These are phyloP conservation scores for Megathymus violae DNA, from an alignment of 1,140 invertebrate species.

Conservation along the genomic window DNA sequence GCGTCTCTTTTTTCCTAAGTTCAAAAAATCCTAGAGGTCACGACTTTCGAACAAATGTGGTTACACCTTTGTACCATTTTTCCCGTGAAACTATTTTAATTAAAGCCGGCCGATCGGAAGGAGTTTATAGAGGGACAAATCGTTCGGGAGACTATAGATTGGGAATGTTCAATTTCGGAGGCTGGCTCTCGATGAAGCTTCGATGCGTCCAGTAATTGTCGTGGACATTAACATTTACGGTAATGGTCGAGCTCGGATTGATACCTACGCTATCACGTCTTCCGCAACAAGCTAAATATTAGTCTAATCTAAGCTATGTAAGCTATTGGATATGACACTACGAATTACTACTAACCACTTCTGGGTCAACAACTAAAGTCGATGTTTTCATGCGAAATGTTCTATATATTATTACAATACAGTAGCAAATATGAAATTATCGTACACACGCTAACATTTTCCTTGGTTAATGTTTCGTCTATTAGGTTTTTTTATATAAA, in stretches of 20 bases:
- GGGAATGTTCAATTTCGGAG: constrained; percentile 71
- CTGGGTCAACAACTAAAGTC: too few species aligned
- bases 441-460: too few species aligned
- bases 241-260: constrained; percentile 74
- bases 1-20: constrained; percentile 36
- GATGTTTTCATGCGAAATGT: too few species aligned
- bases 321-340: too few species aligned
- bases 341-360: too few species aligned
- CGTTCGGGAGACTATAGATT: constrained; percentile 66
- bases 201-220: constrained; percentile 69
- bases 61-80: constrained; percentile 59
- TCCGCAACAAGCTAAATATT: constrained; percentile 55
- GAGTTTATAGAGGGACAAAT: constrained; percentile 73
- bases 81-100: constrained; percentile 79
- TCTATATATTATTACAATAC: too few species aligned
- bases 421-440: too few species aligned
- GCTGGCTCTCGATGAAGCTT: constrained; percentile 63
- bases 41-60: constrained; percentile 32
- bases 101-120: constrained; percentile 68
- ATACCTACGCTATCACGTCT: constrained; percentile 64
- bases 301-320: constrained; percentile 53
- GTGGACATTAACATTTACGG: constrained; percentile 80
- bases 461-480: too few species aligned
- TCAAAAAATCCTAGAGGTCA: constrained; percentile 53
- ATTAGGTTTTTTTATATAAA: too few species aligned